Base-by-base conservation (phyloP, 2,797 vertebrate genomes). In the Peromyscus eremicus region DNA sequence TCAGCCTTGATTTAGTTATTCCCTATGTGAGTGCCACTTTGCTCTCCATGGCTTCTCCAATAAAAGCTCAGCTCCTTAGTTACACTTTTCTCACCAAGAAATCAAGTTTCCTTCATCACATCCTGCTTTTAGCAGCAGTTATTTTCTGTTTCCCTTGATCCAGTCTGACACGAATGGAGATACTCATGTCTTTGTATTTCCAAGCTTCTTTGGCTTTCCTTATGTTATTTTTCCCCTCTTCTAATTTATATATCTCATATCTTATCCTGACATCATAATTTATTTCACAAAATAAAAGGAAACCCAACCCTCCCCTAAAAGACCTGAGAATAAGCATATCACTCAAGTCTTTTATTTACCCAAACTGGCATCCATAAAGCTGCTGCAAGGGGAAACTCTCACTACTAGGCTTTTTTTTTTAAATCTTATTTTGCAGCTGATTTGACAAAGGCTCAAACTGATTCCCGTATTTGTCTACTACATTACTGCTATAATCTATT, bases 1-100 rank as follows among this genome's bases (percentile, higher is more conserved):
- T 91, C 16, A 46, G 46, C 60, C 80, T 79, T 91, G 77, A 37
- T 49, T 94, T n/a, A 96, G 79, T 52, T 46, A 79, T 32, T 91
- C n/a, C 40, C 49, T 91, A 0, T 32, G 68, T 79, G 43, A 91
- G 43, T 91, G 73, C 10, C 62, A 4, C 49, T 88, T 82, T 79
- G 34, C 37, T 92, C 17, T 77, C 52, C 0, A 2, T 52, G 2
- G 0, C 16, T 94, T 60, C 37, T 46, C 55, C 64, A 95, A 46
- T 94, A 46, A 85, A 85, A 75, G 37, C 16, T 68, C 34, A 93
- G 83, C 2, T 73, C 40, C 43, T 92, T 60, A 32, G 5, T 14
- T 34, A 82, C 12, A 52, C 4, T 6, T 34, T 16, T 9, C 14
- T 19, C 23, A 43, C 29, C 9, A 3, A 4, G 40, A 12, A 7